Evolutionary conservation across 2,888 invertebrate species (phyloP).

Genomic region (Drosophila anceps): DNA sequence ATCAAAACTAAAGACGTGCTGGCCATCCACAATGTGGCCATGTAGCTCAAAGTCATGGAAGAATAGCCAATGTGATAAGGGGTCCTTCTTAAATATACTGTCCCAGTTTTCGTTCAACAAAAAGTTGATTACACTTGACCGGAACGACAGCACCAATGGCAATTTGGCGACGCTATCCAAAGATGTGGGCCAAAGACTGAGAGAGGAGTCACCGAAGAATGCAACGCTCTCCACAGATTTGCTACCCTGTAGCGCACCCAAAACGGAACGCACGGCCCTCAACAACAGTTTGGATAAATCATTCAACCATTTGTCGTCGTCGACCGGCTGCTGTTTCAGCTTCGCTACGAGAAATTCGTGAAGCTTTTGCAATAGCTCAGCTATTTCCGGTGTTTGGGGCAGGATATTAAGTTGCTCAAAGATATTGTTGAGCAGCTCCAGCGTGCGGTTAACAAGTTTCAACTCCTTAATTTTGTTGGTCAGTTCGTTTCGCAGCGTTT

Average conservation of each 20-base stretch:
- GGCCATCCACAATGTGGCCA: constrained; percentile 91
- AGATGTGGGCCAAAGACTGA: constrained; percentile 80
- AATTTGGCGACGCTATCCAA: constrained; percentile 85
- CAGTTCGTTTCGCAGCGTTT: constrained; percentile 67
- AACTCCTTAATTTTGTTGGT: constrained; percentile 82
- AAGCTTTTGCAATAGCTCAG: constrained; percentile 87
- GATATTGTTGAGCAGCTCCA: constrained; percentile 87
- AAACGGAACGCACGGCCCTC: constrained; percentile 87
- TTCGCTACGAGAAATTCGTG: constrained; percentile 89
- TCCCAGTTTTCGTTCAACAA: constrained; percentile 88
- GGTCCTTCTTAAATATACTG: constrained; percentile 83
- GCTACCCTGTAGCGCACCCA: constrained; percentile 51
- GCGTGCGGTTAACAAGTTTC: constrained; percentile 87
- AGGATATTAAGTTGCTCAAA: constrained; percentile 87
- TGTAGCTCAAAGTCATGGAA: constrained; percentile 89
- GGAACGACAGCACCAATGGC: constrained; percentile 87
- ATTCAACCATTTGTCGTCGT: constrained; percentile 88
- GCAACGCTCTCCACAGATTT: constrained; percentile 30
- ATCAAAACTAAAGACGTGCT: constrained; percentile 96
- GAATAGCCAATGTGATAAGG: constrained; percentile 85
- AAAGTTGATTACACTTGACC: constrained; percentile 88
- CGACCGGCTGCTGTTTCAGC: constrained; percentile 87
- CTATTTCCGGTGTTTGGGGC: constrained; percentile 88
- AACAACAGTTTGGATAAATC: constrained; percentile 87
- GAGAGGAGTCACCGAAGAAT: constrained; percentile 37